Evolutionary conservation across 2,113 vertebrate species (phyloP), one percentile per base, ranked within the genome.

Genomic region (Hiodon alosoides): DNA sequence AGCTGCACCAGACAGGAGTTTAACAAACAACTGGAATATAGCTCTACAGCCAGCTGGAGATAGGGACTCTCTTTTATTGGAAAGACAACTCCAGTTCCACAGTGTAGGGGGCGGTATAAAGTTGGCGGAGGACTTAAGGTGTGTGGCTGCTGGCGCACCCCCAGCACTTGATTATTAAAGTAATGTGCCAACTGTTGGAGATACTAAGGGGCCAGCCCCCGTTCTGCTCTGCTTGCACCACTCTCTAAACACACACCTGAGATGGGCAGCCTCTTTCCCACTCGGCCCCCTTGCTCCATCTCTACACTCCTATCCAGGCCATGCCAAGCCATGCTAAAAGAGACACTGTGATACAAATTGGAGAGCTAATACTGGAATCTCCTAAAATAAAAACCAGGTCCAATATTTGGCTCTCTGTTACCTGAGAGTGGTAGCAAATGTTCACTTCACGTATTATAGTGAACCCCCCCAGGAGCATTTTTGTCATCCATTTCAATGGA

Each of bases 141-240:
- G 5, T n/a, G 51, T 92, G 91, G 93, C 92, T 93, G 93, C 94
- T 95, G 94, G 96, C 94, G 94, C 94, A 93, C 90, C 91, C 93
- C 93, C 90, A 92, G 94, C 93, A 94, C 92, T 96, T 95, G 94
- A 97, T 96, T 95, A 93, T 94, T 95, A 94, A 95, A 31, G 95
- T 93, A 98, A 98, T 98, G 94, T 94, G 92, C 93, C 95, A 96
- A 98, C 95, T 96, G 95, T 92, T 96, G 93, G 84, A 95, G 94
- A 96, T 97, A 97, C 95, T 94, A 91, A 88, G 81, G 91, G 96
- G 95, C 95, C 94, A 98, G 93, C 92, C 95, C 93, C 93, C 92
- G 86, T 95, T 95, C 93, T 93, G 91, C 94, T 90, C 88, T 92
- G 89, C 91, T 31, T 31, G 31, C 31, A 31, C 31, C 31, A 31